These are phyloP conservation scores for Dipodomys stephensi DNA, from an alignment of 2,113 vertebrate genomes.

Conservation along the genomic window DNA sequence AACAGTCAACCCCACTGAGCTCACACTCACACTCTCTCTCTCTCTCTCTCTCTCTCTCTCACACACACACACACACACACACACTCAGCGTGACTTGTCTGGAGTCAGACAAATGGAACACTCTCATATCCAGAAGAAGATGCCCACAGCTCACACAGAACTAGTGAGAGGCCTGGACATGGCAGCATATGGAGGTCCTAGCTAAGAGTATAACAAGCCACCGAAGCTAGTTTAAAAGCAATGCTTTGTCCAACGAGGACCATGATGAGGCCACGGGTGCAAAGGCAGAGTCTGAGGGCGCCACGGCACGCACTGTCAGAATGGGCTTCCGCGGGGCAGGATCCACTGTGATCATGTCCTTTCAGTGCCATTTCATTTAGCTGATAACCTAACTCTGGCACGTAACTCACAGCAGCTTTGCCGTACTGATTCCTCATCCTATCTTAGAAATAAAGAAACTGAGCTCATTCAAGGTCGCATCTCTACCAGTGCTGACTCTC, in stretches of 20 bases:
- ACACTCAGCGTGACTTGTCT: too few species aligned
- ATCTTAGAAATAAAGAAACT: not conserved
- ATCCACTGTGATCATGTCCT: fast-evolving
- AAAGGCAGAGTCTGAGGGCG: not conserved
- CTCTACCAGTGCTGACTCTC: not conserved
- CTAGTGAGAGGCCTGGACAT: fast-evolving
- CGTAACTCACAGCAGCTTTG: not conserved
- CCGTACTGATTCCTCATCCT: too few species aligned
- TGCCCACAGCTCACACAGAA: fast-evolving
- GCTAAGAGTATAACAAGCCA: not conserved
- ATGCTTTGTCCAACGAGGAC: too few species aligned
- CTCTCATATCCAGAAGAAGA: too few species aligned
- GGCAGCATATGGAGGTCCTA: fast-evolving
- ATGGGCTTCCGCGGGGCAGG: too few species aligned
- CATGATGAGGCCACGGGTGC: not conserved
- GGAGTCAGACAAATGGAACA: too few species aligned
- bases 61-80: too few species aligned
- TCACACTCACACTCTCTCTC: too few species aligned
- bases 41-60: too few species aligned
- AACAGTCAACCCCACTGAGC: too few species aligned
- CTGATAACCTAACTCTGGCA: fast-evolving
- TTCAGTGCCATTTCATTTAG: fast-evolving
- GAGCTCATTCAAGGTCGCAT: not conserved
- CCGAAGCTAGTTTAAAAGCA: not conserved
- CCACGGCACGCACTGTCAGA: too few species aligned